Base-by-base conservation (phyloP, 23 tunicate genomes). In the Trididemnum nubilum region DNA sequence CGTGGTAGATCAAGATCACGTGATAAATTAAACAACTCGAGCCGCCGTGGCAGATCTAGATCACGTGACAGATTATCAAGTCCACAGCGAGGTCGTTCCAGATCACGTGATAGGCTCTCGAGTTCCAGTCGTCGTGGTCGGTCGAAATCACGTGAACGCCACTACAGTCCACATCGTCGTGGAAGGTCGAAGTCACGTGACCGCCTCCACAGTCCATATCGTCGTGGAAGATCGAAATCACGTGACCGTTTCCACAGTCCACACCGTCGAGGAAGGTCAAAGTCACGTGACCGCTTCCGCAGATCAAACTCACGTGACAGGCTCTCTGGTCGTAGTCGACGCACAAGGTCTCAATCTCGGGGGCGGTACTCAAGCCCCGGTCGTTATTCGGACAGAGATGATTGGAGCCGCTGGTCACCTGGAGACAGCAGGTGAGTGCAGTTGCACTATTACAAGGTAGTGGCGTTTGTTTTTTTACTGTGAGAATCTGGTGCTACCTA, bases 151-250 rank as follows among this genome's bases (percentile, higher is more conserved):
- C 34, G 31, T 40, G 79, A 39, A 2, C 58, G 79, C 9, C 22
- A 22, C 25, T 31, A 12, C 24, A 73, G 79, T 73, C 82, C 80
- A 0, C 49, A 72, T 31, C 59, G 85, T 1, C 35, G 90, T 21
- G 83, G 77, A 7, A 70, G 93, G 32, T 82, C 93, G 26, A 26
- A 76, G 38, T 90, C 96, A 21, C 78, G 89, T 39, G 89, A 89
- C 30, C 31, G 89, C 39, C 24, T 76, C 0, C 30, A 29, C 58
- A 83, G 93, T 61, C 93, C 87, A 4, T 35, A 73, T 25, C 76
- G 69, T 23, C 34, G 82, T 27, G 71, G 82, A 29, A 40, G 79
- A 64, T 80, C 83, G 24, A 76, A 76, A 49, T 85, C 88, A 76
- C 65, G 88, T 24, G 88, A 85, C 2, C 28, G 86, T 4, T 31